A percentile compares a stretch with the other conserved stretches of the same genome.
phyloP scores from a whole-genome alignment of 2,113 vertebrate genomes.

The Bubalus kerabau region DNA sequence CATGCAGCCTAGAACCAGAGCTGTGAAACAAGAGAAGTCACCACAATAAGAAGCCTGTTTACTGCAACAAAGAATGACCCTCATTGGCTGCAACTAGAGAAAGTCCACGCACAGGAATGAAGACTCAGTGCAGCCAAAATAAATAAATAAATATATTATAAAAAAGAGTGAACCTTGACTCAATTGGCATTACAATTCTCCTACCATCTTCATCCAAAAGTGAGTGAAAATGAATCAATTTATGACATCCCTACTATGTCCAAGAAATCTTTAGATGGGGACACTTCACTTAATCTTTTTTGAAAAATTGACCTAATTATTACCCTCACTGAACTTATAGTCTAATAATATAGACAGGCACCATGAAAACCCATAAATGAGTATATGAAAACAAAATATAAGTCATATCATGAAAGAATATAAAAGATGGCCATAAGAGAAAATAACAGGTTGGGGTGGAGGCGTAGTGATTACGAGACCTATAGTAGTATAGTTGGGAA shows the following conservation, averaged over 20 bases:
- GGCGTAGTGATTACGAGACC: neutral
- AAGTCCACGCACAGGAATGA: neutral
- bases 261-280: neutral
- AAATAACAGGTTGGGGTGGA: neutral
- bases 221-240: neutral
- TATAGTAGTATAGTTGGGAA: neutral
- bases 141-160: neutral
- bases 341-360: neutral
- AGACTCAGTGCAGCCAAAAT: neutral
- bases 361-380: neutral
- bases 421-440: neutral
- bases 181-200: neutral
- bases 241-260: neutral
- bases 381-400: neutral
- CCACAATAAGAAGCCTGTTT: neutral
- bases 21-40: neutral
- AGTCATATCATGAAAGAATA: neutral
- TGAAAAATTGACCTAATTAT: neutral
- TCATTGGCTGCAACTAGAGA: neutral
- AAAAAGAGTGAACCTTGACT: neutral
- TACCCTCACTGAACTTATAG: neutral
- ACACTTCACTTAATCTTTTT: neutral
- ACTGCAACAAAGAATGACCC: neutral
- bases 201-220: neutral
- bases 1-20: fast-evolving